A percentile compares a stretch with the other conserved stretches of the same genome.
Evolutionary conservation across 2,797 vertebrate genomes (phyloP).

Genomic region (Rhabdomys pumilio): DNA sequence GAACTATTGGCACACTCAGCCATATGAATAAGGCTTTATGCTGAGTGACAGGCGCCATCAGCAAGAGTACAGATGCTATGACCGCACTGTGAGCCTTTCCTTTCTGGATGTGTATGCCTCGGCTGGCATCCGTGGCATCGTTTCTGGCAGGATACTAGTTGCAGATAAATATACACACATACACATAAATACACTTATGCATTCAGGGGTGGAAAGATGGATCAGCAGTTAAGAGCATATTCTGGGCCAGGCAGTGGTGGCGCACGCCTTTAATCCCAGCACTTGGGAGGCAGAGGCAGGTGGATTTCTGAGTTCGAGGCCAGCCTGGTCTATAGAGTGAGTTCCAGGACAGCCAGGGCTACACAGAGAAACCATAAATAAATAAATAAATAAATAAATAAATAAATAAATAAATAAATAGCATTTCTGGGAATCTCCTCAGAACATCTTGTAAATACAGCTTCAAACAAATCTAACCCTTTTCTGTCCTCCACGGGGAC

Average conservation of each 20-base stretch:
- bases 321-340: too few relatives aligned
- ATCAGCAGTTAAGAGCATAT: background rate
- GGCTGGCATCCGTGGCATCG: background rate
- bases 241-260: too few relatives aligned
- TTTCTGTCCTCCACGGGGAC: background rate
- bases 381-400: too few relatives aligned
- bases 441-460: background rate
- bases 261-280: too few relatives aligned
- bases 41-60: background rate
- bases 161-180: background rate
- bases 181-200: background rate
- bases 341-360: too few relatives aligned
- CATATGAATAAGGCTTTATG: background rate
- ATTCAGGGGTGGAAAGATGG: background rate
- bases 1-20: background rate
- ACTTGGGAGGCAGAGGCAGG: too few relatives aligned
- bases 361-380: too few relatives aligned
- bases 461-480: background rate
- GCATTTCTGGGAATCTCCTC: background rate
- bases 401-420: background rate
- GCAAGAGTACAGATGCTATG: background rate
- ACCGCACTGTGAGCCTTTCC: background rate
- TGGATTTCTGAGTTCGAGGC: too few relatives aligned
- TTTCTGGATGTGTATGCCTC: background rate
- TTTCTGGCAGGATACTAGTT: background rate